These are phyloP conservation scores for Beris chalybata DNA, from an alignment of 2,888 invertebrate species.

Conservation along the genomic window DNA sequence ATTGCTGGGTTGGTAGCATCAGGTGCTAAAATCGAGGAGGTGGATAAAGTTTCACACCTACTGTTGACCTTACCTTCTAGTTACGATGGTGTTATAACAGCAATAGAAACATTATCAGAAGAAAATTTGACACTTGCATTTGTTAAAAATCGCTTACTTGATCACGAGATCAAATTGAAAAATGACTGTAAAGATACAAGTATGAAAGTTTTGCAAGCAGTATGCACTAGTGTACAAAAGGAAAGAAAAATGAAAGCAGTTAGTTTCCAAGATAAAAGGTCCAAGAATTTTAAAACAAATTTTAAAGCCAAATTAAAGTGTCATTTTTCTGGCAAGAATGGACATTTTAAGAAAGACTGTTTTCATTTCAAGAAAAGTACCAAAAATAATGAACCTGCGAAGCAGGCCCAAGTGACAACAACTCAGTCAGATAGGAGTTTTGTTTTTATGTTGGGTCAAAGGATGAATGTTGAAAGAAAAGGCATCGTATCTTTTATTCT, in stretches of 20 bases:
- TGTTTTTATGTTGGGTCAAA: no score
- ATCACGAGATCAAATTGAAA: conserved; percentile 28
- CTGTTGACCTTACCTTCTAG: conserved; percentile 47
- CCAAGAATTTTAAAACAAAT: conserved; percentile 9
- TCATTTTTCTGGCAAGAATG: conserved; percentile 46
- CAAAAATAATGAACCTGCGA: no score
- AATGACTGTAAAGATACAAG: conserved; percentile 38
- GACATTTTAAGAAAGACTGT: conserved; percentile 46
- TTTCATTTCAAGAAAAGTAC: no score
- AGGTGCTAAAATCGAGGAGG: conserved; percentile 49
- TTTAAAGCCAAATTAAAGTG: conserved; percentile 39
- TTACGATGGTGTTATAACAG: conserved; percentile 50
- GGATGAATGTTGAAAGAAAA: no score
- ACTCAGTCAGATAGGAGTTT: no score
- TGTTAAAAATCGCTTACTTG: conserved; percentile 46
- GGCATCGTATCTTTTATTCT: no score
- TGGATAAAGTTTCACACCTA: no score
- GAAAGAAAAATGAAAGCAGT: conserved; percentile 37
- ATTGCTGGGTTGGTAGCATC: conserved; percentile 47
- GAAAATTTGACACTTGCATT: conserved; percentile 47
- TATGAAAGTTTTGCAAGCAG: conserved; percentile 41
- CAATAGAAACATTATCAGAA: conserved; percentile 48
- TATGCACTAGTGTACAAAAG: conserved; percentile 32
- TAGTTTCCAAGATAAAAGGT: no score
- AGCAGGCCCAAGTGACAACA: no score